Percentiles rank a stretch among this genome's conserved stretches.
These are phyloP conservation scores for Thera britannica DNA, from an alignment of 2,888 invertebrate species.

Conservation along the genomic window DNA sequence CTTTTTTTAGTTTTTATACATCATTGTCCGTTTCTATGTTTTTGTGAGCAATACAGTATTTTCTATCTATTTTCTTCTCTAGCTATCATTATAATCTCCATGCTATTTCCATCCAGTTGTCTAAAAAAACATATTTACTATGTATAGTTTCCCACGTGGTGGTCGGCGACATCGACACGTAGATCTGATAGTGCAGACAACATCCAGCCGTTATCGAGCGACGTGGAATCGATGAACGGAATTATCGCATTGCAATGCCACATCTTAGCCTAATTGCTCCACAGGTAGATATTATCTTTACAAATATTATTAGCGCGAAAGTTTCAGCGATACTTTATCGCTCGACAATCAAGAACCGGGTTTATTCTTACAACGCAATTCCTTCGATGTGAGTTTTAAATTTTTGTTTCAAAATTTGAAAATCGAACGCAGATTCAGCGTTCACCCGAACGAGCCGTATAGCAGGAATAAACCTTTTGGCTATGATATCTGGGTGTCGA, in stretches of 20 bases:
- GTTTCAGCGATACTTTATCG: background rate
- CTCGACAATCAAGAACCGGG: background rate
- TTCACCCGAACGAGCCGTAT: too few relatives aligned
- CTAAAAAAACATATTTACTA: slow-evolving; percentile 20
- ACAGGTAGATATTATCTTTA: slow-evolving; percentile 38
- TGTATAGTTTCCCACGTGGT: slow-evolving; percentile 65
- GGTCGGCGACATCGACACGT: slow-evolving; percentile 72
- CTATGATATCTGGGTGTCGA: background rate
- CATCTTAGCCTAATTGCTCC: slow-evolving; percentile 76
- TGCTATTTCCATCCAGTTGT: background rate
- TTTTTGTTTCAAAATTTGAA: too few relatives aligned
- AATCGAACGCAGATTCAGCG: too few relatives aligned
- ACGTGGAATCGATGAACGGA: slow-evolving; percentile 79
- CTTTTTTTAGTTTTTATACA: too few relatives aligned
- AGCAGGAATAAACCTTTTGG: background rate
- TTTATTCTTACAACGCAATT: too few relatives aligned
- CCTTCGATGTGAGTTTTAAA: too few relatives aligned
- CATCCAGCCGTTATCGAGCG: slow-evolving; percentile 74
- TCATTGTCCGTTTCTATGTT: too few relatives aligned
- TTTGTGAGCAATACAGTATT: too few relatives aligned
- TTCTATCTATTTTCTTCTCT: background rate
- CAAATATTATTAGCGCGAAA: slow-evolving; percentile 12
- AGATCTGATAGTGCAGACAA: slow-evolving; percentile 79
- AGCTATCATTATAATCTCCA: background rate
- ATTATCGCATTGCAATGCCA: slow-evolving; percentile 77